Evolutionary conservation across 2,888 invertebrate species (phyloP).

Genomic region (Polydrusus pterygomalis): DNA sequence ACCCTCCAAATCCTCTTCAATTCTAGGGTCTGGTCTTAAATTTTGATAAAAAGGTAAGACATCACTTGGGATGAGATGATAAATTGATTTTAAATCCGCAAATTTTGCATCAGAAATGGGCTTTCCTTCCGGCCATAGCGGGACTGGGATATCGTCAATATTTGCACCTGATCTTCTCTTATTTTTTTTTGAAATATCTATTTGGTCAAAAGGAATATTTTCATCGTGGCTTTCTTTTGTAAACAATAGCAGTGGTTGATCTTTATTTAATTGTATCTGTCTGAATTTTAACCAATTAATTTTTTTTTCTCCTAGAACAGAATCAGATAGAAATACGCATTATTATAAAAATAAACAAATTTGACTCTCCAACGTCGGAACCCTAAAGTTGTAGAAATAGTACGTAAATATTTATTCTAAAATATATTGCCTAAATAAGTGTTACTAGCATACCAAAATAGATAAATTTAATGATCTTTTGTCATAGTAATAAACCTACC

Average conservation of each 20-base stretch:
- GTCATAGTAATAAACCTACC: not conserved
- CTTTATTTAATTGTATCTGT: not conserved
- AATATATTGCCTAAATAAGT: not conserved
- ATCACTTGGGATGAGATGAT: not conserved
- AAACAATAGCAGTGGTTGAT: not conserved
- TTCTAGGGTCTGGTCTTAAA: not conserved
- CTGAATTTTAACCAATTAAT: too few relatives aligned
- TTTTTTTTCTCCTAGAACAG: too few relatives aligned
- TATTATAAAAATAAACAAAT: not conserved
- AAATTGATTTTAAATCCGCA: not conserved
- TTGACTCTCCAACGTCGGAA: not conserved
- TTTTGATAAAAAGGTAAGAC: not conserved
- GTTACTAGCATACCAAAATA: not conserved
- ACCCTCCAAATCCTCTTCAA: not conserved
- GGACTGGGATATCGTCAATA: not conserved
- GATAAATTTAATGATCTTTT: not conserved
- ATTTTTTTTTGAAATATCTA: not conserved
- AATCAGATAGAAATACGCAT: not conserved
- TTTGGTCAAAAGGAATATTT: not conserved
- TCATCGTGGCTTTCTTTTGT: not conserved
- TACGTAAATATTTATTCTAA: not conserved
- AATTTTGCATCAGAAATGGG: not conserved
- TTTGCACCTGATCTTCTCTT: not conserved
- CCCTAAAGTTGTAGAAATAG: not conserved
- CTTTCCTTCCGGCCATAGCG: not conserved